These are phyloP conservation scores for Hydractinia echinata DNA, from an alignment of 30 jellyfish, hydroid and myxozoan species.

Conservation along the genomic window DNA sequence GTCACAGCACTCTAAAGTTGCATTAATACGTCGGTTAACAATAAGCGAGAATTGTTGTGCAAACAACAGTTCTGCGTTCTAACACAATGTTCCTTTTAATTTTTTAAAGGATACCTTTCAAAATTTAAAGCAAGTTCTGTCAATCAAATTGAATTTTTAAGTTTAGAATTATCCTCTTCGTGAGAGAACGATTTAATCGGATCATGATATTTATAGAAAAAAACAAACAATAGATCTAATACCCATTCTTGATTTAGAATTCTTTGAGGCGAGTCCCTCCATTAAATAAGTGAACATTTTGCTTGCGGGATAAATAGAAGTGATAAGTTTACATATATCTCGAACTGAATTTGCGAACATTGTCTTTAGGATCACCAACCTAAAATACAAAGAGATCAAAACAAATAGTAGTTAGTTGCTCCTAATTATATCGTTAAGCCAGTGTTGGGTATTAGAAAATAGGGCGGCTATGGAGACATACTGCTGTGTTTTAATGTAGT, in stretches of 20 bases:
- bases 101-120: too few species aligned
- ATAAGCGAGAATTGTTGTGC: too few species aligned
- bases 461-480: too few species aligned
- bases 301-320: constrained; percentile 75
- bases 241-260: constrained; percentile 93
- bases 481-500: too few species aligned
- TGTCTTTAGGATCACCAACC: constrained; percentile 96
- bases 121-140: too few species aligned
- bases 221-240: neutral
- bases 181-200: neutral
- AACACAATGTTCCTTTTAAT: too few species aligned
- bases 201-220: neutral
- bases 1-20: constrained; percentile 63
- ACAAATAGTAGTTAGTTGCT: neutral
- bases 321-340: constrained; percentile 47
- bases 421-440: neutral
- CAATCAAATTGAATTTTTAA: neutral
- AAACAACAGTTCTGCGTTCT: too few species aligned
- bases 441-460: neutral
- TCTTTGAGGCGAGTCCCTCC: constrained; percentile 79
- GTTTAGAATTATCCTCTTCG: neutral
- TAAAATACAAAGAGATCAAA: constrained; percentile 3
- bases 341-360: constrained; percentile 86
- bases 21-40: neutral
- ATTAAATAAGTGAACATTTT: constrained; percentile 60